Base-by-base conservation (phyloP, 2,888 invertebrate genomes). In the Amiota mariae region DNA sequence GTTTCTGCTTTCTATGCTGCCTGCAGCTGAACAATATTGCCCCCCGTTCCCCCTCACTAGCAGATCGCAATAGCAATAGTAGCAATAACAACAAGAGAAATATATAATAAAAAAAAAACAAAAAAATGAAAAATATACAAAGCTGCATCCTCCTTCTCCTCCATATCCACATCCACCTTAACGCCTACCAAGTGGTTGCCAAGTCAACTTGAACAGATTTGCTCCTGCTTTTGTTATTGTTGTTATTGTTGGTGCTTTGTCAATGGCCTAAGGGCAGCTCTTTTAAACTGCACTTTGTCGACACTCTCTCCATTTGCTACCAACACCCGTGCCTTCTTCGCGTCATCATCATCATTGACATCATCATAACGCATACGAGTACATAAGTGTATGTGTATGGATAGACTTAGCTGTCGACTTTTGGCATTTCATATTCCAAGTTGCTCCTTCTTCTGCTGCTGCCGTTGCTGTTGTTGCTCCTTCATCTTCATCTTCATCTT, bases 181-280 rank as follows among this genome's bases (percentile, higher is more conserved):
- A 2, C 36, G 36, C 8, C 63, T 66, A 11, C 49, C 18, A 66
- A 66, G 48, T 66, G 66, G 66, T 36, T 48, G 66, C 66, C 66
- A 66, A 66, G 66, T 66, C 66, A 66, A 66, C 66, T 66, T 66
- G 66, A 66, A 66, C 66, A 66, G 66, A 66, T 66, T 66, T 66
- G 47, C 66, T 36, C 8, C 36, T 36, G 36, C 36, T 24, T 24
- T 24, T 36, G 36, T 36, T 36, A 6, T 36, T 36, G 36, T 36
- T 36, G 36, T 36, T 36, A 36, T 36, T 36, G 36, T 36, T 36
- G 36, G 6, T 36, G 36, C 36, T 36, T 36, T 66, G 66, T 66
- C 66, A 66, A 66, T 66, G 66, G 66, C 66, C 66, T 24, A n/a
- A 66, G 66, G 66, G 66, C 66, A 66, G 66, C 48, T 66, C n/a